A percentile compares a stretch with the other conserved stretches of the same genome.
These are phyloP conservation scores for Hylaeus volcanicus DNA, from an alignment of 1,140 invertebrate species.

Conservation along the genomic window DNA sequence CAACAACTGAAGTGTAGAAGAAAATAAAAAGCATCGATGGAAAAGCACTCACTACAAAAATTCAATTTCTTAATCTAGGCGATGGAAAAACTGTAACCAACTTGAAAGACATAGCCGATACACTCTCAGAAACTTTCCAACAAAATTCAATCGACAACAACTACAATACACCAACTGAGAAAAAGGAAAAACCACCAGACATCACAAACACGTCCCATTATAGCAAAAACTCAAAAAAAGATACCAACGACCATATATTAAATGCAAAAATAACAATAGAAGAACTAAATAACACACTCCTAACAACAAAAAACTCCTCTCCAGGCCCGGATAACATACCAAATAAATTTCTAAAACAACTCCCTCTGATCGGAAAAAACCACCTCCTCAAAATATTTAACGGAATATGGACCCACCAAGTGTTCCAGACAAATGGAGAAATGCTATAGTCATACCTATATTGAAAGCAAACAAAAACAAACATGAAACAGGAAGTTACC, in stretches of 20 bases:
- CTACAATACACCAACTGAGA: neutral
- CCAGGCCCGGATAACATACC: neutral
- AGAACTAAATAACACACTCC: neutral
- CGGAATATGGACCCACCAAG: neutral
- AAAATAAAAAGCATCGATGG: neutral
- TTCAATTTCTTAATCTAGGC: neutral
- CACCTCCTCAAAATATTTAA: neutral
- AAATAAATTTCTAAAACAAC: neutral
- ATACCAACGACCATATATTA: neutral
- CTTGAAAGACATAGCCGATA: neutral
- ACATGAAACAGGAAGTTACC: neutral
- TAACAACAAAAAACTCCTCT: neutral
- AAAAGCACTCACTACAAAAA: neutral
- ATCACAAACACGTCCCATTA: neutral
- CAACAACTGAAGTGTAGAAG: neutral
- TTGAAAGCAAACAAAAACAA: neutral
- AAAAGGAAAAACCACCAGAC: too few relatives aligned
- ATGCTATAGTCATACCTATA: neutral
- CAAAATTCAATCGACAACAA: neutral
- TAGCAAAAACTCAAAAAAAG: neutral
- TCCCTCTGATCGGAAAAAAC: neutral
- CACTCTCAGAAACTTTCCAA: neutral
- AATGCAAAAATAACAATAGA: neutral
- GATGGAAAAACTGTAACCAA: neutral
- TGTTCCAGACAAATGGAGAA: neutral